Evolutionary conservation across 2,113 vertebrate genomes (phyloP).

Genomic region (Ailuropoda melanoleuca): DNA sequence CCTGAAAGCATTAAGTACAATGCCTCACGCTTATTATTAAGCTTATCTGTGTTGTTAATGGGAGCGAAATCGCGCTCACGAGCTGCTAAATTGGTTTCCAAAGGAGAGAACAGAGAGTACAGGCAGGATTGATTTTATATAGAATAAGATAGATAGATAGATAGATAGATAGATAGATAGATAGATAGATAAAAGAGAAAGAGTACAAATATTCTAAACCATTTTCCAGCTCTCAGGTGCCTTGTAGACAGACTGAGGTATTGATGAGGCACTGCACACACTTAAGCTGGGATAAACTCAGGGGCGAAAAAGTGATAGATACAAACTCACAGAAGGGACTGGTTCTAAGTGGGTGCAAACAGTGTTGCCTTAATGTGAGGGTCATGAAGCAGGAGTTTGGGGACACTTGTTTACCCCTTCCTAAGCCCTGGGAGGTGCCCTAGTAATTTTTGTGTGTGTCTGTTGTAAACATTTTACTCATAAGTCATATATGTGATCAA

Average conservation of each 20-base stretch:
- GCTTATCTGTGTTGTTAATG: constrained; percentile 30
- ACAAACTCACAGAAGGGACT: background rate
- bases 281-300: background rate
- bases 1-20: background rate
- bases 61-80: background rate
- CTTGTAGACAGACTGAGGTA: background rate
- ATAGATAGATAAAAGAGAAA: background rate
- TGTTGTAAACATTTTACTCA: background rate
- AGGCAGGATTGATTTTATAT: background rate
- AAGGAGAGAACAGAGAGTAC: background rate
- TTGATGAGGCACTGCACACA: background rate
- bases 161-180: background rate
- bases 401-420: background rate
- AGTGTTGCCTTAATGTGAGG: background rate
- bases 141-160: no score
- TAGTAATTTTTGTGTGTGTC: background rate
- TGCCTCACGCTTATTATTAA: constrained; percentile 34
- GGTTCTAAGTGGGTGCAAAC: background rate
- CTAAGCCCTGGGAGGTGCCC: background rate
- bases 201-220: background rate
- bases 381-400: background rate
- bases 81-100: constrained; percentile 58
- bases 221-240: background rate
- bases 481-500: background rate
- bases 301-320: background rate